phyloP scores from a whole-genome alignment of 2,113 vertebrate species.

The Pollimyrus isidori region DNA sequence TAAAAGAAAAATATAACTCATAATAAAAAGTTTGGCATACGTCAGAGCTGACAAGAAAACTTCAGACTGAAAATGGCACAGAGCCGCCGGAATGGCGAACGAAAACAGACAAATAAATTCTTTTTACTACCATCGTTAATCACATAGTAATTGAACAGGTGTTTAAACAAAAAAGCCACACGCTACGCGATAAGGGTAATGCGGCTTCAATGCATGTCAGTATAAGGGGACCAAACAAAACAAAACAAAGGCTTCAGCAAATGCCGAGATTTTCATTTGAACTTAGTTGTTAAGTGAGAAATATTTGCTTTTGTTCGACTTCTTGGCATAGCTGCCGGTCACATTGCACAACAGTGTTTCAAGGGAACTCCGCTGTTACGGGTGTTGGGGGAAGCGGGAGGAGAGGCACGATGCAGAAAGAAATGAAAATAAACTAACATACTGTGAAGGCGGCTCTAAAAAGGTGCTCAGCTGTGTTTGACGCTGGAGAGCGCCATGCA shows the following conservation, averaged over 20 bases:
- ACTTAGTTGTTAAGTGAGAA: constrained; percentile 35
- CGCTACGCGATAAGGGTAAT: constrained; percentile 43
- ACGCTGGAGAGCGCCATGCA: neutral
- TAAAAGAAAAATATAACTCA: neutral
- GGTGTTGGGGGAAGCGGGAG: neutral
- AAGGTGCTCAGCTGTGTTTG: neutral
- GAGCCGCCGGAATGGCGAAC: constrained; percentile 55
- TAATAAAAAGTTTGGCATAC: neutral
- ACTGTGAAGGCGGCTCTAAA: neutral
- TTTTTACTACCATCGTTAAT: constrained; percentile 55
- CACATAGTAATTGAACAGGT: constrained; percentile 62
- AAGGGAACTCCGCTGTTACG: neutral
- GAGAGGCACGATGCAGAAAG: neutral
- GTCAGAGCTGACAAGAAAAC: constrained; percentile 8
- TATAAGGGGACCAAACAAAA: constrained; percentile 40
- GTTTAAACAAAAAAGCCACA: constrained; percentile 61
- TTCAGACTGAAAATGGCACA: constrained; percentile 43
- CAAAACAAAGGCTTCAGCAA: constrained; percentile 54
- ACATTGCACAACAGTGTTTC: constrained; percentile 17
- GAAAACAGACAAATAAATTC: constrained; percentile 58
- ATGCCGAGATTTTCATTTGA: constrained; percentile 39
- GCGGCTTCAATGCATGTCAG: constrained; percentile 43
- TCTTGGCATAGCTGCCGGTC: constrained; percentile 29
- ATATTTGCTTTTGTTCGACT: constrained; percentile 44
- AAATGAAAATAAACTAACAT: constrained; percentile 12